phyloP scores from a whole-genome alignment of 2,797 vertebrate genomes.

The Acanthurus tractus region DNA sequence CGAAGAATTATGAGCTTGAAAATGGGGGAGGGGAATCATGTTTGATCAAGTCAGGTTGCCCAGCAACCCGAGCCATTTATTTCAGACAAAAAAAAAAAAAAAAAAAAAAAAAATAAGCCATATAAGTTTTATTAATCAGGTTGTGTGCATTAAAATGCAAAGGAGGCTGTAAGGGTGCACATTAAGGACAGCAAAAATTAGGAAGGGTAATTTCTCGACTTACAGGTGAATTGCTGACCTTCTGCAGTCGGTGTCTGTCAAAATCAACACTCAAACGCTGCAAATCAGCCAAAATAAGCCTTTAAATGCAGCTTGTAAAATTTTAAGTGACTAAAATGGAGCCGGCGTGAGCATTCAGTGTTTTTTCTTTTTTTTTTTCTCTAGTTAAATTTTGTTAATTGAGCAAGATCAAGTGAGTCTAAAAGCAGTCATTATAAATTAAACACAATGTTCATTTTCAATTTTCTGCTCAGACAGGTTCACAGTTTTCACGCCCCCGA shows the following conservation, averaged over 20 bases:
- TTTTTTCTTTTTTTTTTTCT: slow-evolving; percentile 32
- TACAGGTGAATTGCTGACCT: slow-evolving; percentile 71
- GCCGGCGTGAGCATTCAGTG: not conserved
- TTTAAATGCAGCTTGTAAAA: slow-evolving; percentile 41
- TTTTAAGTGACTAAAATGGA: slow-evolving; percentile 8
- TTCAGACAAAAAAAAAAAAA: slow-evolving; percentile 56
- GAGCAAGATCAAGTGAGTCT: slow-evolving; percentile 18
- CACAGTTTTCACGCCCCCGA: slow-evolving; percentile 15
- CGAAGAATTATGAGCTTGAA: slow-evolving; percentile 73
- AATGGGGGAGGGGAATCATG: slow-evolving; percentile 55
- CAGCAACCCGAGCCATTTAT: slow-evolving; percentile 73
- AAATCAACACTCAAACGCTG: slow-evolving; percentile 45
- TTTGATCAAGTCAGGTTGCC: slow-evolving; percentile 75
- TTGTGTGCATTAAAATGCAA: slow-evolving; percentile 75
- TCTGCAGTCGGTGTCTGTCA: slow-evolving; percentile 56
- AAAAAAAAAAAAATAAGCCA: slow-evolving; percentile 45
- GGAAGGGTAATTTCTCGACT: slow-evolving; percentile 62
- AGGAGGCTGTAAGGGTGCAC: slow-evolving; percentile 63
- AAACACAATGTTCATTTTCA: slow-evolving; percentile 33
- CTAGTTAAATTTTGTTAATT: slow-evolving; percentile 33
- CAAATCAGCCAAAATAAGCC: slow-evolving; percentile 58
- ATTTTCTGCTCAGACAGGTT: slow-evolving; percentile 26
- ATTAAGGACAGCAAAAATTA: slow-evolving; percentile 74
- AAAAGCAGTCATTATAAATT: slow-evolving; percentile 46
- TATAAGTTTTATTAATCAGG: slow-evolving; percentile 73